Evolutionary conservation across 2,797 vertebrate species (phyloP).

Genomic region (Gouania willdenowi): DNA sequence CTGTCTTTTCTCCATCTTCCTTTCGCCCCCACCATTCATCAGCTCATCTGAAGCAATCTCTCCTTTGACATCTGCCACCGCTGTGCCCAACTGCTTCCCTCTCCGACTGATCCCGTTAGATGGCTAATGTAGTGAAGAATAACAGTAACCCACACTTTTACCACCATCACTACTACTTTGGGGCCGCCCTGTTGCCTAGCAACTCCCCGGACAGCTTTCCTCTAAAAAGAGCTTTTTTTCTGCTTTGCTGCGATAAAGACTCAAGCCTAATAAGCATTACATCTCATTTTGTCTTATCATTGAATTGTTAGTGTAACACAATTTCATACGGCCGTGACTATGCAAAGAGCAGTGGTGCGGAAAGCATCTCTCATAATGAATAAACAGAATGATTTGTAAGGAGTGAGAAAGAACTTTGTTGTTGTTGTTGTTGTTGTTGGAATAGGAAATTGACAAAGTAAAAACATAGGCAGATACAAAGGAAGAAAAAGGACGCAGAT

Average conservation of each 20-base stretch:
- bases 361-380: constrained; percentile 39
- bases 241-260: constrained; percentile 56
- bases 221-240: constrained; percentile 44
- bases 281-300: constrained; percentile 61
- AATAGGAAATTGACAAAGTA: constrained; percentile 20
- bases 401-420: constrained; percentile 31
- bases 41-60: constrained; percentile 30
- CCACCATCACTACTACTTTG: constrained; percentile 42
- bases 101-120: constrained; percentile 70
- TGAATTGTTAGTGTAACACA: constrained; percentile 55
- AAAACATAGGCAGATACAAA: constrained; percentile 20
- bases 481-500: constrained; percentile 16
- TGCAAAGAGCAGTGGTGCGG: constrained; percentile 39
- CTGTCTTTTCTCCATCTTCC: not conserved
- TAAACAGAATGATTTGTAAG: constrained; percentile 35
- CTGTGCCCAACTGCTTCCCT: constrained; percentile 45
- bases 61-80: constrained; percentile 32
- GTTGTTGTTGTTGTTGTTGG: no score
- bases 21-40: constrained; percentile 20
- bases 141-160: constrained; percentile 63
- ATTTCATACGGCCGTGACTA: constrained; percentile 35
- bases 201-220: constrained; percentile 68
- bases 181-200: constrained; percentile 72
- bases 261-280: constrained; percentile 55
- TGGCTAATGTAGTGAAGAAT: constrained; percentile 75